Evolutionary conservation across 2,888 invertebrate genomes (phyloP).

Genomic region (Drosophila diplacantha): DNA sequence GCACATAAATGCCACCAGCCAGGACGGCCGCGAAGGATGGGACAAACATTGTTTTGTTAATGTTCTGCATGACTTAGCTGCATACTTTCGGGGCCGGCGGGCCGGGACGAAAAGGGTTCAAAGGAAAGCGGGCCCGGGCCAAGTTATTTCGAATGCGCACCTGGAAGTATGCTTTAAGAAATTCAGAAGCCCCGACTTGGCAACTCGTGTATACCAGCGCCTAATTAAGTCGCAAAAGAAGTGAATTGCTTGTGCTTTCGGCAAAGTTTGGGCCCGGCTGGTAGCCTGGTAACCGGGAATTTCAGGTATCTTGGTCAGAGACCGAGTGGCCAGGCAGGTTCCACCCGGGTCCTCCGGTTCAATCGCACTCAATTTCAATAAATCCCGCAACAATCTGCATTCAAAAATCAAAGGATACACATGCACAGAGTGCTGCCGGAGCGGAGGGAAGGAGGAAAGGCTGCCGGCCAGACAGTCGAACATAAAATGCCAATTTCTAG

Average conservation of each 20-base stretch:
- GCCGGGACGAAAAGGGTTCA: conserved; percentile 23
- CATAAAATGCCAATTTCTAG: conserved; percentile 74
- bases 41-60: conserved; percentile 55
- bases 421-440: conserved; percentile 10
- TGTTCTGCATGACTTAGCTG: conserved; percentile 50
- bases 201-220: conserved; percentile 28
- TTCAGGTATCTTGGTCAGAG: conserved; percentile 5
- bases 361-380: conserved; percentile 67
- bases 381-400: conserved; percentile 65
- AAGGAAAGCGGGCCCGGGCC: conserved; percentile 17
- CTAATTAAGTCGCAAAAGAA: conserved; percentile 57
- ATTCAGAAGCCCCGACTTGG: conserved; percentile 24
- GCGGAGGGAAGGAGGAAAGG: conserved; percentile 15
- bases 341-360: conserved; percentile 17
- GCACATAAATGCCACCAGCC: conserved; percentile 45
- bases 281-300: conserved; percentile 4
- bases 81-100: conserved; percentile 18
- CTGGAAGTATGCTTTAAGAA: conserved; percentile 67
- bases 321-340: background rate
- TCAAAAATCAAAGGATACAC: conserved; percentile 68
- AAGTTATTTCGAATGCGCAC: conserved; percentile 59
- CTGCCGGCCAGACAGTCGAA: conserved; percentile 51
- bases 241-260: conserved; percentile 24
- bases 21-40: conserved; percentile 35
- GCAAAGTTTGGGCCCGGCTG: conserved; percentile 2